Evolutionary conservation across 2,113 vertebrate genomes (phyloP), one percentile per base, ranked within the genome.

Genomic region (Pogonocichla stellata): DNA sequence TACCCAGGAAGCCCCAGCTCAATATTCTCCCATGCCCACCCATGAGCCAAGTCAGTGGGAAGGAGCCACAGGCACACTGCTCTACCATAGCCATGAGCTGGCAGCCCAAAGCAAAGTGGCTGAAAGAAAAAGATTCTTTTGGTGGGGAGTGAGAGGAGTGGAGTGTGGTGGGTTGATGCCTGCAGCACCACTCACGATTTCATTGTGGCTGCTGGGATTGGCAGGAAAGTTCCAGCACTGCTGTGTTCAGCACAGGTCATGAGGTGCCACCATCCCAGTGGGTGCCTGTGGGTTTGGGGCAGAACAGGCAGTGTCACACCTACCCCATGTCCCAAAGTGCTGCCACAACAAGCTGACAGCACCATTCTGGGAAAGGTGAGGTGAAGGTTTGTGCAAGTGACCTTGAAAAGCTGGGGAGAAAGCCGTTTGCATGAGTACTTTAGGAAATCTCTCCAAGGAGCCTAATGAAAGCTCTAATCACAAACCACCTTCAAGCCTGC

Each of bases 371-470:
- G 48, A 57, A 78, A 84, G 56, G 31, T 64, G 57, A 71, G 25
- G 69, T 26, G 40, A 71, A 88, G 40, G 38, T 38, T 80, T 69
- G 22, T 66, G 56, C 48, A 71, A 65, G 62, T 73, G 78, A 92
- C 85, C 81, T 91, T 87, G 93, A 53, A 47, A 91, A 88, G 50
- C 13, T 70, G 75, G 51, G 66, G 60, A 73, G 79, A 82, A 70
- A 88, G 54, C 33, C 67, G 60, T 91, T 86, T 88, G 62, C 84
- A 50, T 88, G 74, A 77, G 71, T 62, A 9, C 75, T 79, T 73
- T 22, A 62, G 56, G 73, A 94, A 95, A 86, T 43, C 91, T 71
- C 90, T 86, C 75, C 75, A 33, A 94, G 82, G 75, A 94, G 66
- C 40, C 81, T 47, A 73, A 79, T 0, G 5, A 92, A 91, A 94